phyloP scores from a whole-genome alignment of 2,797 vertebrate genomes.

The Enteromius anoplus region DNA sequence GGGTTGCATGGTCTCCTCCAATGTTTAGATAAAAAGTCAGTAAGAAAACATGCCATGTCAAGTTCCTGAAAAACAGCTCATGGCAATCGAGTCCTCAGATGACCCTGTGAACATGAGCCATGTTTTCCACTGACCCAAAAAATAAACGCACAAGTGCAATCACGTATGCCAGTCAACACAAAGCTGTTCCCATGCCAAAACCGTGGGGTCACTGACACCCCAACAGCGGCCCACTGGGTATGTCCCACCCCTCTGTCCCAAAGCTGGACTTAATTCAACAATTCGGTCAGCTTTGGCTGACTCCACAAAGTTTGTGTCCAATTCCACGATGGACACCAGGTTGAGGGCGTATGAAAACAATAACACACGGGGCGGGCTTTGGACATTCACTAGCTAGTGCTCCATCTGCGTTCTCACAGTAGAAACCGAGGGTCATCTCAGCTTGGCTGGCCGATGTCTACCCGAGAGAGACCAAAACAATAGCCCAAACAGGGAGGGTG shows the following conservation, averaged over 20 bases:
- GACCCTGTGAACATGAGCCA: neutral
- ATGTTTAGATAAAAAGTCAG: neutral
- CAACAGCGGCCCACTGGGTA: constrained; percentile 53
- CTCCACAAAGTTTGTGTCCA: constrained; percentile 54
- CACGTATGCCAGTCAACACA: constrained; percentile 13
- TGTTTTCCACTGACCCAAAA: constrained; percentile 29
- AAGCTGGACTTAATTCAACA: constrained; percentile 60
- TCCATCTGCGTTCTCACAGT: constrained; percentile 52
- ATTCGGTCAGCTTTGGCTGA: constrained; percentile 59
- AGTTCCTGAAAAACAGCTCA: constrained; percentile 16
- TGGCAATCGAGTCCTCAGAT: neutral
- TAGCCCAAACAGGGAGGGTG: constrained; percentile 66
- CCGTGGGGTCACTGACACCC: constrained; percentile 19
- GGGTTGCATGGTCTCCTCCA: neutral
- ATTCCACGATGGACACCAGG: constrained; percentile 2
- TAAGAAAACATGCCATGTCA: neutral
- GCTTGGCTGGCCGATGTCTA: constrained; percentile 61
- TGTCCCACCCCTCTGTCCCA: constrained; percentile 19
- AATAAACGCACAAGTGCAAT: neutral
- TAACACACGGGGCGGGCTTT: constrained; percentile 1
- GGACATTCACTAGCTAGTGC: neutral
- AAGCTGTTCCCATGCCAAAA: constrained; percentile 6
- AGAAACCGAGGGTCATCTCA: constrained; percentile 59
- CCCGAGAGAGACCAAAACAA: constrained; percentile 68
- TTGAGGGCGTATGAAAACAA: constrained; percentile 37